Base-by-base conservation (phyloP, 1,140 invertebrate species). In the Drosophila subpulchrella region DNA sequence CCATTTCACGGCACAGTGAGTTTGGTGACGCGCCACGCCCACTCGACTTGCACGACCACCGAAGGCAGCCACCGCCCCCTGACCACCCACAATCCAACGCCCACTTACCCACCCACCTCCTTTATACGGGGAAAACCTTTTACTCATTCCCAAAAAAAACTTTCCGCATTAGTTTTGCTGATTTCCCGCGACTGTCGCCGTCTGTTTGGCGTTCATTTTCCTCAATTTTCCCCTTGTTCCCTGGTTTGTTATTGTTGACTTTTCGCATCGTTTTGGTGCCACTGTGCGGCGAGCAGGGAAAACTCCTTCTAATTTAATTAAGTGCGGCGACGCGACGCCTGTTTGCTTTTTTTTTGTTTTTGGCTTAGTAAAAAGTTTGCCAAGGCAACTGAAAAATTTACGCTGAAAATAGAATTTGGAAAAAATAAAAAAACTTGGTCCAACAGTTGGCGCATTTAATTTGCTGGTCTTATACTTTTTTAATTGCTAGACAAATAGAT, bases 401-500 rank as follows among this genome's bases (percentile, higher is more conserved):
- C 27, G 38, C 63, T 55, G 62, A 47, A 61, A 73, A 58, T 57
- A 75, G 24, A 51, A 47, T 71, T 72, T 42, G 51, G 11, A 27
- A 60, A 62, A 50, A 75, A 66, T 56, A 27, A 6, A 54, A 24
- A 71, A 58, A 71, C 65, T 72, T 72, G 38, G 56, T 80, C 62
- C 72, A 83, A 75, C 84, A 71, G 84, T 88, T 88, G 84, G 84
- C 62, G 68, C 73, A 60, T 88, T 88, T 88, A 89, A 89, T 88
- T 89, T 88, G 80, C 80, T 89, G 76, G 84, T 89, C 83, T 89
- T 88, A 78, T 80, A 89, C 84, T 89, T 88, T 71, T 89, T 88
- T 88, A 88, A 88, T 88, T 88, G 86, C 73, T 89, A 80, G 80
- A 84, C 84, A 84, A 88, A 89, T 84, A 83, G 73, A 88, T 60